Evolutionary conservation across 2,797 vertebrate genomes (phyloP), one percentile per base, ranked within the genome.

Genomic region (Microctenopoma steveboyesi): DNA sequence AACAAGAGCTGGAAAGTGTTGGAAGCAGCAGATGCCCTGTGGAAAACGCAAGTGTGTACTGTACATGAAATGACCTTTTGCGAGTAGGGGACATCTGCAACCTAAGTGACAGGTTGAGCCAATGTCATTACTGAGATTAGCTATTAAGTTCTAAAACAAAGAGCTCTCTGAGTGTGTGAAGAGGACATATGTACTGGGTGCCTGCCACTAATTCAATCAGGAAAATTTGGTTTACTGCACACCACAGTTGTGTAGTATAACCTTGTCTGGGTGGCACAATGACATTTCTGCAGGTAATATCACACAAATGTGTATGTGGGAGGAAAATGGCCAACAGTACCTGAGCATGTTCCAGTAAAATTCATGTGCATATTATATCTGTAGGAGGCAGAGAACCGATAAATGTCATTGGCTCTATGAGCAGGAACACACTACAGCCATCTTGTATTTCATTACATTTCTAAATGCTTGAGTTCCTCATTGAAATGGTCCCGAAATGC

Each of bases 131-230:
- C 53, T 40, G 66, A 28, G 37, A 89, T 86, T 85, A 82, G 66
- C 54, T 56, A 67, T 79, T 76, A 72, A 78, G 53, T 37, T 79
- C 74, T 53, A 84, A 84, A 76, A 86, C 82, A 90, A 86, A 88
- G 72, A 72, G 54, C 65, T 16, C 39, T 66, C 61, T 11, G 45
- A 25, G 37, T 58, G 64, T 65, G 56, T 72, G 75, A 77, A n/a
- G 27, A 67, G 69, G 53, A 63, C 61, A 13, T 54, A 11, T 42
- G 55, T 45, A 62, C 74, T 69, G 74, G 70, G 67, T 50, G 56
- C 65, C 53, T 69, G 81, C 76, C 74, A 71, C 58, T 76, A 72
- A 87, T 85, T 88, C 66, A 85, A 79, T 86, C 82, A 76, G 55
- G 55, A 57, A 64, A 79, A 86, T 79, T 69, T 63, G 59, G 50